Evolutionary conservation across 2,113 vertebrate genomes (phyloP), one percentile per base, ranked within the genome.

Genomic region (Capreolus pygargus): DNA sequence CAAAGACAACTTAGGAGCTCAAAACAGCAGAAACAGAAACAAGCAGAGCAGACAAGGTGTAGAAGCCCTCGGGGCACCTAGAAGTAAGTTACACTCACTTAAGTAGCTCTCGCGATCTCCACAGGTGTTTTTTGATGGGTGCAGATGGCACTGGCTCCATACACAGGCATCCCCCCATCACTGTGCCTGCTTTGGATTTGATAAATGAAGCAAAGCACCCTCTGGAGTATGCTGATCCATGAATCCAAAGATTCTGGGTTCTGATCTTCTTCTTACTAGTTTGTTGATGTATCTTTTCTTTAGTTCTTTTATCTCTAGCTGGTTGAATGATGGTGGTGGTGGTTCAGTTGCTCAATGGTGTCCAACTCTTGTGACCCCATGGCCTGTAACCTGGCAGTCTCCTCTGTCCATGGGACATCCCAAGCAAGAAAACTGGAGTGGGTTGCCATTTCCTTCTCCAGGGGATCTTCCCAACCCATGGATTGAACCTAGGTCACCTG

Each of bases 91-190:
- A 52, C 85, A 36, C 30, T 89, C 33, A 13, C 28, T 50, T 28
- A 47, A 33, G 30, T n/a, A 36, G 55, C 15, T 70, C 23, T 45
- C 21, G 4, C 9, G 7, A 52, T 86, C 1, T 67, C 70, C 27
- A 58, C 5, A 50, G 52, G 50, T n/a, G 39, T 79, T 60, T 76
- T 16, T 27, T 81, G 17, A 74, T 14, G 60, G 94, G 28, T 0
- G 0, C 0, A 0, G 39, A n/a, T 10, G 50, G 21, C 5, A 3
- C 1, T 33, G 70, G 14, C 25, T 57, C 45, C 43, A 54, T 1
- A 25, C 4, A 27, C 4, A 1, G 36, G 14, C 13, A 1, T 11
- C 33, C 57, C 10, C 60, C 43, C 13, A 12, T 78, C 3, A 5
- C 12, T 23, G n/a, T 67, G 89, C 30, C 50, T 6, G 1, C 61